Evolutionary conservation across 2,888 invertebrate genomes (phyloP).

Genomic region (Tipula unca): DNA sequence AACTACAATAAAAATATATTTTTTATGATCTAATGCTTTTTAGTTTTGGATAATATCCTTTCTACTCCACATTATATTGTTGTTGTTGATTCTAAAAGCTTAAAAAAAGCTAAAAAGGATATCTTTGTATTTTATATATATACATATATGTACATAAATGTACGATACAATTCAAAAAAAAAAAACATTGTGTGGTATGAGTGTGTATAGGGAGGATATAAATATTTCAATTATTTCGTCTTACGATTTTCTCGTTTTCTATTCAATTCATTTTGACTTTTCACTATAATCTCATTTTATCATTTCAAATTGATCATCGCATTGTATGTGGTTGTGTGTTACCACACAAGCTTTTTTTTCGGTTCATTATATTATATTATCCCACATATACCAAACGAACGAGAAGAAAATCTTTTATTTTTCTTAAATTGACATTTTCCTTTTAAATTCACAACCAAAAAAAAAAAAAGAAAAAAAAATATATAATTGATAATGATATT

Average conservation of each 20-base stretch:
- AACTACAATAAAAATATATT: background rate
- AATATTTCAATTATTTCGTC: conserved; percentile 8
- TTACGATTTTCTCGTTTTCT: background rate
- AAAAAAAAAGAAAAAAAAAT: background rate
- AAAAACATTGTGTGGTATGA: background rate
- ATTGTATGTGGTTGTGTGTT: background rate
- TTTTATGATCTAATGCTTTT: conserved; percentile 8
- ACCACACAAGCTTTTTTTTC: background rate
- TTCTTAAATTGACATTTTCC: background rate
- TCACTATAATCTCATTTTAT: conserved; percentile 14
- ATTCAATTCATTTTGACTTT: background rate
- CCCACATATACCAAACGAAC: background rate
- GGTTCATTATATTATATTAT: background rate
- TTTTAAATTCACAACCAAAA: background rate
- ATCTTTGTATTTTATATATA: background rate
- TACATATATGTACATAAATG: too few relatives aligned
- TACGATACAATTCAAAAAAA: background rate
- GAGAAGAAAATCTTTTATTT: background rate
- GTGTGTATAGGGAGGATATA: background rate
- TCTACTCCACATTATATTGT: background rate
- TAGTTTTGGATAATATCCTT: background rate
- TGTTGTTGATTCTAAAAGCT: background rate
- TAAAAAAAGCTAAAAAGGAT: background rate
- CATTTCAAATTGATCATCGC: background rate
- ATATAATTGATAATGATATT: background rate